These are phyloP conservation scores for Hyposoter dolosus DNA, from an alignment of 2,888 invertebrate genomes.

Conservation along the genomic window DNA sequence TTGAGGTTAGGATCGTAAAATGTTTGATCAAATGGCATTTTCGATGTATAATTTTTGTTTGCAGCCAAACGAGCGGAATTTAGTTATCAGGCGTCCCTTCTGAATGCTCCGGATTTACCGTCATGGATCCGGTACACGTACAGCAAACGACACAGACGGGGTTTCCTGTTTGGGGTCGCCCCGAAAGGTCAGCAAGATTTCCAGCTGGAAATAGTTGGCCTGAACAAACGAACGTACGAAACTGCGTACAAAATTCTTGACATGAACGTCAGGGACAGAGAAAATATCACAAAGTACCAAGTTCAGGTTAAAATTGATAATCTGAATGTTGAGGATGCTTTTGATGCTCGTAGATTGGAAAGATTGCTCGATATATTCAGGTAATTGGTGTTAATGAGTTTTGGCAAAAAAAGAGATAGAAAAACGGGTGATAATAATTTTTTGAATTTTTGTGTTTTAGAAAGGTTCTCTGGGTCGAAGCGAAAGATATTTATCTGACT, in stretches of 20 bases:
- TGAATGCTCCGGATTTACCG: conserved; percentile 93
- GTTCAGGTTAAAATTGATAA: conserved; percentile 96
- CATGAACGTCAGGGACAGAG: conserved; percentile 89
- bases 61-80: conserved; percentile 88
- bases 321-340: conserved; percentile 94
- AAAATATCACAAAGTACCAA: conserved; percentile 90
- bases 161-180: conserved; percentile 94
- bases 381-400: conserved; percentile 65
- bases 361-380: conserved; percentile 91
- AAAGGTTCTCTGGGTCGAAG: conserved; percentile 92
- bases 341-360: conserved; percentile 90
- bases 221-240: conserved; percentile 92
- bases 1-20: neutral
- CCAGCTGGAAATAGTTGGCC: conserved; percentile 90
- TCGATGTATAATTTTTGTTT: conserved; percentile 51
- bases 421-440: neutral
- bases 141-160: conserved; percentile 91
- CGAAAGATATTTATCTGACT: conserved; percentile 90
- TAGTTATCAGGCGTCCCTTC: conserved; percentile 91
- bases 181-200: conserved; percentile 87
- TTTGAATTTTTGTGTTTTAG: conserved; percentile 76
- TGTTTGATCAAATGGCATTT: no score
- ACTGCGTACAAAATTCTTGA: conserved; percentile 88
- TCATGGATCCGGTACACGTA: conserved; percentile 94
- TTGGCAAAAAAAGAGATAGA: neutral